These are phyloP conservation scores for Halocaridina rubra DNA, from an alignment of 2,888 invertebrate genomes.

Conservation along the genomic window DNA sequence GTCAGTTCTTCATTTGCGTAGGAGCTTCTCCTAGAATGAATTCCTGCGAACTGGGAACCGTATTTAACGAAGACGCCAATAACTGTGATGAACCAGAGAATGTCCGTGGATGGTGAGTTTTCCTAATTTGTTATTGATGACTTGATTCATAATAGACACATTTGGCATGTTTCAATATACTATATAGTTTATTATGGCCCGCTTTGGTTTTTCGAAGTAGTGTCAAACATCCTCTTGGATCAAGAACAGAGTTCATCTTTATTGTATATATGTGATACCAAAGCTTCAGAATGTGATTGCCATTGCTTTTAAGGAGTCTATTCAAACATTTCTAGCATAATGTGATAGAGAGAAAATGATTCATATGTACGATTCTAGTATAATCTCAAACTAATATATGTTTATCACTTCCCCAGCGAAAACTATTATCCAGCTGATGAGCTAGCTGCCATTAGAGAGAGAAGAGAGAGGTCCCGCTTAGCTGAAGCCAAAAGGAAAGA, in stretches of 20 bases:
- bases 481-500: constrained; percentile 29
- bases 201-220: background rate
- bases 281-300: background rate
- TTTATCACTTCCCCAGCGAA: constrained; percentile 20
- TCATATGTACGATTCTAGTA: background rate
- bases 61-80: constrained; percentile 48
- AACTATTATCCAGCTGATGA: constrained; percentile 54
- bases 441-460: constrained; percentile 45
- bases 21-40: constrained; percentile 47
- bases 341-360: background rate
- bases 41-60: constrained; percentile 52
- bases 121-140: too few species aligned
- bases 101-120: constrained; percentile 44
- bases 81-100: constrained; percentile 55
- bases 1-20: constrained; percentile 61
- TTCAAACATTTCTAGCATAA: background rate
- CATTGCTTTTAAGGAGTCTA: background rate
- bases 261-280: too few species aligned
- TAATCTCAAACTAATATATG: background rate
- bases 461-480: constrained; percentile 2
- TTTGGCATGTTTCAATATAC: background rate
- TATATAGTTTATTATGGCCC: background rate
- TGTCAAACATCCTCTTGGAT: background rate
- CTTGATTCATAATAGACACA: background rate
- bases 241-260: too few species aligned